A percentile compares a stretch with the other conserved stretches of the same genome.
phyloP scores from a whole-genome alignment of 2,797 vertebrate genomes.

The Hephaestus fuliginosus region DNA sequence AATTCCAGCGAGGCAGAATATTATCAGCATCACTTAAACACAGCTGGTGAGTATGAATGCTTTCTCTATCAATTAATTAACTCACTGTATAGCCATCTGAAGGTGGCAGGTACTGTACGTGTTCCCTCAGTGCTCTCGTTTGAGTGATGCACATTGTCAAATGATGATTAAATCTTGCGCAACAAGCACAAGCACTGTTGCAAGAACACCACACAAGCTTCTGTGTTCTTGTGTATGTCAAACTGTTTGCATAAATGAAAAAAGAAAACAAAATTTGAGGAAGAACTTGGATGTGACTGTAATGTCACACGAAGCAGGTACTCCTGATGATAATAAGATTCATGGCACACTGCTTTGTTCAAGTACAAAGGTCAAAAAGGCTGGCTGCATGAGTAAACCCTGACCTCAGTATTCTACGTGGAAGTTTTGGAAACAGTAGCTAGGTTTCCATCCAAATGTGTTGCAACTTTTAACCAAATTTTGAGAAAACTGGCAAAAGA shows the following conservation, averaged over 20 bases:
- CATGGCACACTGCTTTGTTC: background rate
- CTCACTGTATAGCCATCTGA: conserved; percentile 27
- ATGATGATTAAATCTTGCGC: conserved; percentile 5
- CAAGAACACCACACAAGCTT: background rate
- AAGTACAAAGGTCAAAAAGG: too few relatives aligned
- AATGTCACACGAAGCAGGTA: background rate
- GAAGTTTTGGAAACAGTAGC: background rate
- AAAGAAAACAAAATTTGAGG: background rate
- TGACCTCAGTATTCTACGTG: too few relatives aligned
- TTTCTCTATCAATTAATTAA: conserved; percentile 29
- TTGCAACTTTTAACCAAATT: too few relatives aligned
- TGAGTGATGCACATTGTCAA: conserved; percentile 30
- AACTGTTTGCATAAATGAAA: background rate
- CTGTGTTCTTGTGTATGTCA: background rate
- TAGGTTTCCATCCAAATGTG: too few relatives aligned
- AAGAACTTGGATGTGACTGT: background rate
- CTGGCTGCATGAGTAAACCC: too few relatives aligned
- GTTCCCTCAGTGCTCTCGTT: conserved; percentile 43
- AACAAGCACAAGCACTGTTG: background rate
- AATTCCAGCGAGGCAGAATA: conserved; percentile 11
- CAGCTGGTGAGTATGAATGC: conserved; percentile 28
- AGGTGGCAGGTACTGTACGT: conserved; percentile 40
- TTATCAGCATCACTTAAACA: conserved; percentile 1
- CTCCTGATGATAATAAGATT: background rate
- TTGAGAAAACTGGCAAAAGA: too few relatives aligned